These are phyloP conservation scores for Cryptocephalus moraei DNA, from an alignment of 2,888 invertebrate species.

Conservation along the genomic window DNA sequence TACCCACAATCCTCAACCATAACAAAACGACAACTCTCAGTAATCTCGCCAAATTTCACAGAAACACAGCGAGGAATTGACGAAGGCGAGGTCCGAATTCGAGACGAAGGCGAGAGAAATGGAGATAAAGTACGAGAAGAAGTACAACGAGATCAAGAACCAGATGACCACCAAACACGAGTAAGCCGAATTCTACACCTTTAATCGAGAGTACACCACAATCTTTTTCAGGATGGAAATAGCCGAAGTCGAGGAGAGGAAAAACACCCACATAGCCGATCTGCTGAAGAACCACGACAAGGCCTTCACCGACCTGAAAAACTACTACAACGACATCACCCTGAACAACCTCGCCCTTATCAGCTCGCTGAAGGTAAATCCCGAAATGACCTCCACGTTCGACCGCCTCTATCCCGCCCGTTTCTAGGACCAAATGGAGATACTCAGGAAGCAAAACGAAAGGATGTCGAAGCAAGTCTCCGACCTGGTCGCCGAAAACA, in stretches of 20 bases:
- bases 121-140: conserved; percentile 62
- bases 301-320: conserved; percentile 82
- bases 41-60: conserved; percentile 11
- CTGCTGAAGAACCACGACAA: conserved; percentile 74
- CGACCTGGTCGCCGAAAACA: conserved; percentile 64
- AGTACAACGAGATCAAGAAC: conserved; percentile 58
- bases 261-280: conserved; percentile 75
- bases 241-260: conserved; percentile 82
- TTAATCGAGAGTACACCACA: background rate
- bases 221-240: conserved; percentile 56
- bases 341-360: conserved; percentile 87
- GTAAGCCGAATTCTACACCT: conserved; percentile 14
- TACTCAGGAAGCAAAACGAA: conserved; percentile 67
- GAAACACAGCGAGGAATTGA: conserved; percentile 41
- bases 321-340: conserved; percentile 91
- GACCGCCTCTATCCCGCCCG: background rate
- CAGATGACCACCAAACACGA: conserved; percentile 60
- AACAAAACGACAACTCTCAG: no score
- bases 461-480: conserved; percentile 57
- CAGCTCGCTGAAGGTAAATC: conserved; percentile 57
- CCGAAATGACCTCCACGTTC: background rate
- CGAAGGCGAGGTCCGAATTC: conserved; percentile 51
- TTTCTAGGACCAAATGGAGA: conserved; percentile 59
- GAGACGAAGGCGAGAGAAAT: conserved; percentile 58
- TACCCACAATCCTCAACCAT: no score